Base-by-base conservation (phyloP, 2,888 invertebrate species). In the Drosophila parthenogenetica region DNA sequence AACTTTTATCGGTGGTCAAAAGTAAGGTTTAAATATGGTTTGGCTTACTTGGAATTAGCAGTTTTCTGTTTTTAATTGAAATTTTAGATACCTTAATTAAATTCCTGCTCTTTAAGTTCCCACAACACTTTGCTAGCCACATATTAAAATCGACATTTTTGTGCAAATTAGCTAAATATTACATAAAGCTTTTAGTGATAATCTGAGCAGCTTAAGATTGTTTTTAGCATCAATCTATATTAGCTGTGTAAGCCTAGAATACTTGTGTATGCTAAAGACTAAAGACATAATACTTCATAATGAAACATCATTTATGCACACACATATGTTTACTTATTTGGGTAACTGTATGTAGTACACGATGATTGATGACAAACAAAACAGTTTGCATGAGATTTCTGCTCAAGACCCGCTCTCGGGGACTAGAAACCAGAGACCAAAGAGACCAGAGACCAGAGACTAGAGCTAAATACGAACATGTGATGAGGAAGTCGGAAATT, bases 291-390 rank as follows among this genome's bases (percentile, higher is more conserved):
- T 11, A 55, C 29, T 25, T 16, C 32, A 35, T 43, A 55, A 46
- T 68, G 60, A 19, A 60, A 42, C 46, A 57, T 8, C 57, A 45
- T 49, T 57, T 57, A 54, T 16, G 57, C 40, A 39, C 37, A 29
- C 40, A 39, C 37, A 29, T 25, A 16, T 51, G 22, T 16, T 19
- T 25, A 29, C 14, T 13, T 46, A 32, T 32, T 53, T 32, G 29
- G 35, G 46, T 54, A 32, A 35, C 37, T 25, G 46, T 61, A 32
- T 57, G 53, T 39, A 14, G 14, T 22, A 55, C 55, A 66, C 58
- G 59, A 85, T 85, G 85, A 85, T 85, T 85, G 85, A 85, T 85
- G 89, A 70, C 65, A 69, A 54, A 70, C 73, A 69, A 73, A 65
- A 57, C 64, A 79, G 83, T 85, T 88, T 71, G 89, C 69, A 69